Conservation (phyloP, 1,140 invertebrate species). For the Sminthurides bifidus region DNA sequence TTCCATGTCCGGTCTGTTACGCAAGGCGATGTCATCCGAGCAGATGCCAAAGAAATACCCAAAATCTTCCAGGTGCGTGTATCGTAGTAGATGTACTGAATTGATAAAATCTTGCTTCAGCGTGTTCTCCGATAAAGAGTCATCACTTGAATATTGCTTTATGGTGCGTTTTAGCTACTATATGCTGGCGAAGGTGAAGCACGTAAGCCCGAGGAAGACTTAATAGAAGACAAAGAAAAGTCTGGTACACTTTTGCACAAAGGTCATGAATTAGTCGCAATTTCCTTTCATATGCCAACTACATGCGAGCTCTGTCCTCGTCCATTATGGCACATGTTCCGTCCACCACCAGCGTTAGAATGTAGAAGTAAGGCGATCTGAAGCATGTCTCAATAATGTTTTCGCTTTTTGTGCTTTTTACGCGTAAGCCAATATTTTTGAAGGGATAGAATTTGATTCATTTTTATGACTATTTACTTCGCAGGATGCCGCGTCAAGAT, state of each 20-base stretch:
- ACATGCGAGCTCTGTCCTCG: constrained; percentile 94
- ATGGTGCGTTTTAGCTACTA: constrained; percentile 47
- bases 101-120: background rate
- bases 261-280: constrained; percentile 90
- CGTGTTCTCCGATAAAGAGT: background rate
- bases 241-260: constrained; percentile 72
- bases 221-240: constrained; percentile 49
- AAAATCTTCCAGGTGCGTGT: constrained; percentile 90
- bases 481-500: constrained; percentile 92
- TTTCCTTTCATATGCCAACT: constrained; percentile 95
- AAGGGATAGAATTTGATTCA: background rate
- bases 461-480: constrained; percentile 29
- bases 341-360: constrained; percentile 89
- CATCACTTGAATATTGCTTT: constrained; percentile 2
- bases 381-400: background rate
- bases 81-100: too few species aligned
- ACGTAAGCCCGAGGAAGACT: constrained; percentile 62
- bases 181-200: constrained; percentile 90
- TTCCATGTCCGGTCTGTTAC: constrained; percentile 97
- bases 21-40: constrained; percentile 95
- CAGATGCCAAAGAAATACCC: constrained; percentile 96
- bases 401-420: background rate
- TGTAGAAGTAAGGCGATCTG: constrained; percentile 64
- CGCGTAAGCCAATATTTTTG: background rate
- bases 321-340: constrained; percentile 92